phyloP scores from a whole-genome alignment of 2,888 invertebrate genomes.

The Trissolcus japonicus region DNA sequence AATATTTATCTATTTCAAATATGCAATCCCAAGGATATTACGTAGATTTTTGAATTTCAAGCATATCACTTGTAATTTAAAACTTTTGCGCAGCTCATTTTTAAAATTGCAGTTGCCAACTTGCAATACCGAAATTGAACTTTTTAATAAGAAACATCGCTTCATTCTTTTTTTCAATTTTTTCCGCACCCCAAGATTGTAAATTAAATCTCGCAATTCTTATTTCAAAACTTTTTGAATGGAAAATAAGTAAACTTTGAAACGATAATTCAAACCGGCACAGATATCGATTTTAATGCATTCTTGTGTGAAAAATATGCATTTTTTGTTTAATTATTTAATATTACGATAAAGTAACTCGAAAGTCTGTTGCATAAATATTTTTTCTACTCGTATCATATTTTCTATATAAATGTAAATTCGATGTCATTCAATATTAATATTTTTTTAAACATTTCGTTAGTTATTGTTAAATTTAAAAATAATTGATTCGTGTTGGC shows the following conservation, averaged over 20 bases:
- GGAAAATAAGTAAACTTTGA: conserved; percentile 27
- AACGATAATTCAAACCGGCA: conserved; percentile 29
- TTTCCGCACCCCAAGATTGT: conserved; percentile 13
- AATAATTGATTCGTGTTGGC: background rate
- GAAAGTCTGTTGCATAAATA: conserved; percentile 36
- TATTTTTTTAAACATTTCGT: conserved; percentile 36
- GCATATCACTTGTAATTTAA: conserved; percentile 48
- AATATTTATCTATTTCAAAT: conserved; percentile 40
- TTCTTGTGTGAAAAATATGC: conserved; percentile 39
- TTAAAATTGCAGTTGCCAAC: conserved; percentile 42
- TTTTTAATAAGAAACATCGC: conserved; percentile 42
- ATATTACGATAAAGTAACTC: conserved; percentile 33
- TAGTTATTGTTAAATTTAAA: conserved; percentile 38
- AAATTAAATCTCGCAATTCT: conserved; percentile 29
- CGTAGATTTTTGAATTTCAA: conserved; percentile 45
- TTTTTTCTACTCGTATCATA: conserved; percentile 30
- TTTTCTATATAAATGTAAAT: conserved; percentile 52
- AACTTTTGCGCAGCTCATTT: conserved; percentile 41
- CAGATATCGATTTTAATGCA: conserved; percentile 27
- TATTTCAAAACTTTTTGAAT: conserved; percentile 34
- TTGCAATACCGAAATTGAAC: conserved; percentile 49
- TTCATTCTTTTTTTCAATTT: conserved; percentile 12
- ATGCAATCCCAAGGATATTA: conserved; percentile 45
- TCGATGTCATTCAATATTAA: conserved; percentile 45
- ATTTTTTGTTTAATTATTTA: conserved; percentile 34